A percentile compares a stretch with the other conserved stretches of the same genome.
phyloP scores from a whole-genome alignment of 2,113 vertebrate genomes.

The Paracanthobrama guichenoti region DNA sequence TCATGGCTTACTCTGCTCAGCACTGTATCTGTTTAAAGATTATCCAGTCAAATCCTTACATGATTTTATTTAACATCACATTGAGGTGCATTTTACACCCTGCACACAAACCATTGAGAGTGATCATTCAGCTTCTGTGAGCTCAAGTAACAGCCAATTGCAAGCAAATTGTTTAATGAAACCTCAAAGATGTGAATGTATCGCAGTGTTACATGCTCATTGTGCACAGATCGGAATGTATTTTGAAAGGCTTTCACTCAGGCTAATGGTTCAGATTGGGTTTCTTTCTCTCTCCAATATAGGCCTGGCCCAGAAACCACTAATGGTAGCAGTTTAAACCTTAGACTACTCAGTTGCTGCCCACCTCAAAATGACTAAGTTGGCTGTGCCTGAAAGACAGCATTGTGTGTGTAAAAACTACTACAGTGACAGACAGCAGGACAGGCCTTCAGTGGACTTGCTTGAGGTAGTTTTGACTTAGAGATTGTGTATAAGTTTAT shows the following conservation, averaged over 20 bases:
- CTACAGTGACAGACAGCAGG: slow-evolving; percentile 44
- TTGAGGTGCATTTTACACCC: slow-evolving; percentile 12
- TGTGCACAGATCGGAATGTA: slow-evolving; percentile 47
- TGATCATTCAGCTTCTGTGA: slow-evolving; percentile 16
- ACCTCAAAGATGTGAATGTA: slow-evolving; percentile 38
- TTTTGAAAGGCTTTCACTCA: slow-evolving; percentile 51
- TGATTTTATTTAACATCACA: slow-evolving; percentile 39
- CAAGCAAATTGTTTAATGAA: slow-evolving; percentile 41
- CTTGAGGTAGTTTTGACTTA: slow-evolving; percentile 35
- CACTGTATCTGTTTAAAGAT: neutral
- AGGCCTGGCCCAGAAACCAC: slow-evolving; percentile 46
- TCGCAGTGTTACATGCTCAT: slow-evolving; percentile 35
- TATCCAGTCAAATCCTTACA: slow-evolving; percentile 20
- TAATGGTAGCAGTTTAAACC: slow-evolving; percentile 61
- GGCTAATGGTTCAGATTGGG: slow-evolving; percentile 57
- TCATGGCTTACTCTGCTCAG: slow-evolving; percentile 21
- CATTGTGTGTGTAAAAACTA: slow-evolving; percentile 61
- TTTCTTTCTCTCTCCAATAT: slow-evolving; percentile 54
- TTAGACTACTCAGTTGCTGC: slow-evolving; percentile 55
- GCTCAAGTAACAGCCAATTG: slow-evolving; percentile 35
- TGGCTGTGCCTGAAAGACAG: slow-evolving; percentile 62
- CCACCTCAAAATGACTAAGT: slow-evolving; percentile 59
- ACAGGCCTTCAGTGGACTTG: slow-evolving; percentile 47
- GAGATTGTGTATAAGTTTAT: slow-evolving; percentile 23
- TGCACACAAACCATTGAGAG: slow-evolving; percentile 24